Base-by-base conservation (phyloP, 2,797 vertebrate genomes). In the Pipistrellus pygmaeus region DNA sequence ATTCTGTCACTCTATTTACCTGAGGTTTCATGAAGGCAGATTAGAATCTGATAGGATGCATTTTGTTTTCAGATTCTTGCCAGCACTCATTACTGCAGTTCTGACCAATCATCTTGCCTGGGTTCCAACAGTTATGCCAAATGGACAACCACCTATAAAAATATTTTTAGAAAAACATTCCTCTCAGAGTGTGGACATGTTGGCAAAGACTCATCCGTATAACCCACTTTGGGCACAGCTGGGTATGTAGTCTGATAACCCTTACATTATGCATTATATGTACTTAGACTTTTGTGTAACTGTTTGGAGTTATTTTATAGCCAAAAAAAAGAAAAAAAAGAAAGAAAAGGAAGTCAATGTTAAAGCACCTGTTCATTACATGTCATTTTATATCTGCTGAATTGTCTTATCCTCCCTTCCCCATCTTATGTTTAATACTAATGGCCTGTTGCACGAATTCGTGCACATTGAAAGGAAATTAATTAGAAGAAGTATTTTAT, bases 41-140 rank as follows among this genome's bases (percentile, higher is more conserved):
- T 53, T 94, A 76, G 60, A 92, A 88, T 95, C 3, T n/a, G 2
- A 81, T 73, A 23, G 20, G 60, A 88, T 90, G 51, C 9, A 0
- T 97, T 97, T 91, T 97, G 7, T 96, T 97, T 98, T 87, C 98
- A 99, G 99, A 98, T 99, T 99, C 97, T 98, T 99, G 57, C 99
- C 99, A 27, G 99, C 99, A 17, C 98, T 99, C 46, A 98, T 99
- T 97, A 99, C 99, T 44, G 99, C 99, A 86, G 97, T 99, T 97
- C 98, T 99, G 97, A 99, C 99, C 85, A 99, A 99, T 98, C 99
- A 99, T 96, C 98, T 99, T 98, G 99, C 99, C 95, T 99, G 99
- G 99, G 99, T 99, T n/a, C 99, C 99, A 90, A 99, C 99, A 0
- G 99, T 99, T 94, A 99, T 99, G 99, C 99, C 99, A 87, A 99